phyloP scores from a whole-genome alignment of 1,140 invertebrate species.

The Hyphantria cunea region DNA sequence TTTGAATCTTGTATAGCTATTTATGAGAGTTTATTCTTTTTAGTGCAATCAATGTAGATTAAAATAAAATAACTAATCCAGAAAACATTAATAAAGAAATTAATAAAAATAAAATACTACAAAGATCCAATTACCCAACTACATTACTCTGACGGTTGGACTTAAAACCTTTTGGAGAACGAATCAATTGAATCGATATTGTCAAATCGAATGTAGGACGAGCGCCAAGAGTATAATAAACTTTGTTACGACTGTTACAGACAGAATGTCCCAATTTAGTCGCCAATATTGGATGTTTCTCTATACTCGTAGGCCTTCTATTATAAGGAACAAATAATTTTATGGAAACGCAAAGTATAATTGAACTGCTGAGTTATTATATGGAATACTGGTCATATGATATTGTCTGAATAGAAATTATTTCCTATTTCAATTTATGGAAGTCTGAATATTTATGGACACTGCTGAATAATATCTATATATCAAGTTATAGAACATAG shows the following conservation, averaged over 20 bases:
- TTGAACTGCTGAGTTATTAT: neutral
- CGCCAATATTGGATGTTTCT: conserved; percentile 27
- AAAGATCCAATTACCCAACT: conserved; percentile 36
- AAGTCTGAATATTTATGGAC: too few species aligned
- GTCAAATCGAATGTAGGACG: conserved; percentile 46
- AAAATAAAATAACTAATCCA: too few species aligned
- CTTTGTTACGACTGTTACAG: conserved; percentile 55
- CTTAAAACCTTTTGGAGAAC: conserved; percentile 39
- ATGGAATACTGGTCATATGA: too few species aligned
- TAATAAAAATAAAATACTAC: neutral
- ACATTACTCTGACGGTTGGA: conserved; percentile 33
- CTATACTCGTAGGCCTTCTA: conserved; percentile 11
- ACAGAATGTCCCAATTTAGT: conserved; percentile 44
- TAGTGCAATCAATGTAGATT: too few species aligned
- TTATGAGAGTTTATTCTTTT: too few species aligned
- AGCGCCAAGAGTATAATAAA: conserved; percentile 56
- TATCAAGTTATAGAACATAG: too few species aligned
- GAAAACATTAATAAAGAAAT: too few species aligned
- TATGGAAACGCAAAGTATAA: conserved; percentile 7
- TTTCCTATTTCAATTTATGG: too few species aligned
- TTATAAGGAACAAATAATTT: conserved; percentile 11
- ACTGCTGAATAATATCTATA: too few species aligned
- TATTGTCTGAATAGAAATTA: too few species aligned
- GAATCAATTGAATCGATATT: conserved; percentile 58
- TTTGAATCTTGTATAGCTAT: too few species aligned